A percentile compares a stretch with the other conserved stretches of the same genome.
Evolutionary conservation across 2,113 vertebrate genomes (phyloP).

Genomic region (Podarcis raffonei): DNA sequence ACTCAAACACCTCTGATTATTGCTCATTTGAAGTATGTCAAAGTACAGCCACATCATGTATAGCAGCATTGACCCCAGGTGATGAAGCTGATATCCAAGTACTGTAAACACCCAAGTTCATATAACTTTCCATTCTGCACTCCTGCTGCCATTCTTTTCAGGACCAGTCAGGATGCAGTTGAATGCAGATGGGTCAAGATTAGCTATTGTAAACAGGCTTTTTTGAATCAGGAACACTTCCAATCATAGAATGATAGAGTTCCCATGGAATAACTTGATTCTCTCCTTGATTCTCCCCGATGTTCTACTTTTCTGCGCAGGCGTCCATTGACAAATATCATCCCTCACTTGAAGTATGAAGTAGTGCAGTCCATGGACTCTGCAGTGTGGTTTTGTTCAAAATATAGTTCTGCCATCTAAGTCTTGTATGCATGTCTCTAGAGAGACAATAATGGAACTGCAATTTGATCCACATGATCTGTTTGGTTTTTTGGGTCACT

Average conservation of each 20-base stretch:
- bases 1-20: not conserved
- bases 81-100: not conserved
- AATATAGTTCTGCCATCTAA: not conserved
- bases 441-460: not conserved
- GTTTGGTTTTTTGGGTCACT: conserved; percentile 8
- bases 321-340: not conserved
- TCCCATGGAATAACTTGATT: not conserved
- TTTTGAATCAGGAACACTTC: not conserved
- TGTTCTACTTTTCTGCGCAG: not conserved
- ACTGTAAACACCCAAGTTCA: not conserved
- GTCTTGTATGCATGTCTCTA: not conserved
- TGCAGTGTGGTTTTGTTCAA: not conserved
- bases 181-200: not conserved
- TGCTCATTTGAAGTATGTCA: not conserved
- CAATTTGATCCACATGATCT: conserved; percentile 10
- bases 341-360: not conserved
- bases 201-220: not conserved
- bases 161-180: not conserved
- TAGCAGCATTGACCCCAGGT: not conserved
- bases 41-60: not conserved
- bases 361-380: not conserved
- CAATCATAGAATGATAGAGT: too few species aligned
- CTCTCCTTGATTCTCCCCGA: not conserved
- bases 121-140: not conserved
- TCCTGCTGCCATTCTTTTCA: not conserved